Evolutionary conservation across 1,140 invertebrate genomes (phyloP).

Genomic region (Leptinotarsa undecemlineata): DNA sequence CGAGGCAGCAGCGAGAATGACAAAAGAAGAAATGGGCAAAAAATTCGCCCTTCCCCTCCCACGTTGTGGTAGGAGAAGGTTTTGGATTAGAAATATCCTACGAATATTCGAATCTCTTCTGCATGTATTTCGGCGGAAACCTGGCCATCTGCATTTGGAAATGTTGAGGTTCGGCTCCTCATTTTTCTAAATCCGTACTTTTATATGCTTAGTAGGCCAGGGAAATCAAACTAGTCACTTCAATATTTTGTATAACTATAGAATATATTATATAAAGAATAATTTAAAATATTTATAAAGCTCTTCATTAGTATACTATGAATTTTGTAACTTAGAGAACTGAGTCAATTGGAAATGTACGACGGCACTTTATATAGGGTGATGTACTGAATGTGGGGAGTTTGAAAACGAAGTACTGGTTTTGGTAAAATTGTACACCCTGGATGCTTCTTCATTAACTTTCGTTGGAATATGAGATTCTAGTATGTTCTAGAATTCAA

Average conservation of each 20-base stretch:
- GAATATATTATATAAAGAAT: conserved; percentile 34
- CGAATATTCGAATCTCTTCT: conserved; percentile 85
- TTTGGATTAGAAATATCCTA: conserved; percentile 91
- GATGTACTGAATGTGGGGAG: too few relatives aligned
- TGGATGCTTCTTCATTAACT: too few relatives aligned
- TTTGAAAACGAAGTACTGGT: too few relatives aligned
- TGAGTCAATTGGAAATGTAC: not conserved
- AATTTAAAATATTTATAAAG: conserved; percentile 26
- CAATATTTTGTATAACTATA: conserved; percentile 23
- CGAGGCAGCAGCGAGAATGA: too few relatives aligned
- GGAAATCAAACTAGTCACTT: conserved; percentile 19
- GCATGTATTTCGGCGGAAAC: conserved; percentile 92
- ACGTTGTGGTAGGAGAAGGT: conserved; percentile 90
- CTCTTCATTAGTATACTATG: conserved; percentile 8
- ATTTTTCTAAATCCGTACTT: not conserved
- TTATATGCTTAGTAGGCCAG: not conserved
- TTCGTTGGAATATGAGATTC: too few relatives aligned
- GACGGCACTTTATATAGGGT: too few relatives aligned
- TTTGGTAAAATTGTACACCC: too few relatives aligned
- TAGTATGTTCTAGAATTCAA: too few relatives aligned
- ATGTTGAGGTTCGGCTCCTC: conserved; percentile 57
- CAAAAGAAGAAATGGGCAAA: conserved; percentile 93
- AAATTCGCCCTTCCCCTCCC: conserved; percentile 92
- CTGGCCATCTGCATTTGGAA: conserved; percentile 90
- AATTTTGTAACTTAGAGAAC: conserved; percentile 10